Evolutionary conservation across 2,888 invertebrate genomes (phyloP).

Genomic region (Epicampocera succincta): DNA sequence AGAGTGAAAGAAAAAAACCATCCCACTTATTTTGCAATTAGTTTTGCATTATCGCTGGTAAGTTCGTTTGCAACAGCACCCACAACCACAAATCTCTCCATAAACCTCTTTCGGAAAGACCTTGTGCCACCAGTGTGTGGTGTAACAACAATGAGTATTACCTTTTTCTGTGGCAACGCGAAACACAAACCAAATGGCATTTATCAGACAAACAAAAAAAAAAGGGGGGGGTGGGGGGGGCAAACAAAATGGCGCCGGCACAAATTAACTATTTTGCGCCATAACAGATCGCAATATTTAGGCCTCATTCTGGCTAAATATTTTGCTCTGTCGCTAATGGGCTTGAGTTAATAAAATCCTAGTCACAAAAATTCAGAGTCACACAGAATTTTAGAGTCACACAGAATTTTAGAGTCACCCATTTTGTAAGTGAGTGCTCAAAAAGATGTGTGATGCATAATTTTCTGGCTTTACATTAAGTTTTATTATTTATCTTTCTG

Average conservation of each 20-base stretch:
- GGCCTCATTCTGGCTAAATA: conserved; percentile 29
- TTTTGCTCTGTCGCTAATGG: conserved; percentile 18
- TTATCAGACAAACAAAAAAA: not conserved
- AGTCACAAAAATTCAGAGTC: not conserved
- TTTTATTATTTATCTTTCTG: too few relatives aligned
- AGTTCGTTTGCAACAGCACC: not conserved
- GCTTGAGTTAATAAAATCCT: not conserved
- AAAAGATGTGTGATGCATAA: too few relatives aligned
- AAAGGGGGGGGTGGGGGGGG: too few relatives aligned
- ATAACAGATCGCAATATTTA: conserved; percentile 36
- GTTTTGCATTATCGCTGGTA: conserved; percentile 30
- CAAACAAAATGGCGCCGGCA: not conserved
- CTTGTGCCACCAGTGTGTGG: conserved; percentile 4
- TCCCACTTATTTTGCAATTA: conserved; percentile 23
- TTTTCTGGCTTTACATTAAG: too few relatives aligned
- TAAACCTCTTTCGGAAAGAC: not conserved
- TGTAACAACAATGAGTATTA: conserved; percentile 26
- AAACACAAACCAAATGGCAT: conserved; percentile 8
- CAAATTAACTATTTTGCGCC: conserved; percentile 13
- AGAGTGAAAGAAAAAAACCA: not conserved
- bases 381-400: too few relatives aligned
- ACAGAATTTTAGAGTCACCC: too few relatives aligned
- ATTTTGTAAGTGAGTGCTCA: too few relatives aligned
- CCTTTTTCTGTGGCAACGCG: conserved; percentile 9
- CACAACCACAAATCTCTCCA: not conserved